phyloP scores from a whole-genome alignment of 2,113 vertebrate species.

The Cebidichthys violaceus region DNA sequence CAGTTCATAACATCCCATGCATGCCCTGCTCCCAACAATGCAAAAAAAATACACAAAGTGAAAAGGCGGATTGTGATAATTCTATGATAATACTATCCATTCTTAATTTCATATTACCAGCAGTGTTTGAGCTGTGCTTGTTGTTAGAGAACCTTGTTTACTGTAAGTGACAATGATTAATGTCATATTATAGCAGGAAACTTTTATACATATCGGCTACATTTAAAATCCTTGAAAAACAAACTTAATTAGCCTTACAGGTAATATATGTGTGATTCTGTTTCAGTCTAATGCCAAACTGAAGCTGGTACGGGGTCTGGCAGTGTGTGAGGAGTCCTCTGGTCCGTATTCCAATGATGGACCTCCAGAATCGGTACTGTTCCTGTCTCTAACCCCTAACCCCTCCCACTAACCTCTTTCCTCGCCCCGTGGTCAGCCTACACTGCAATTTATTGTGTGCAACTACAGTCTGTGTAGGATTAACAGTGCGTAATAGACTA shows the following conservation, averaged over 20 bases:
- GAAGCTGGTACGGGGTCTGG: constrained; percentile 96
- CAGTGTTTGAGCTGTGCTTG: neutral
- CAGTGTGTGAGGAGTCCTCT: constrained; percentile 97
- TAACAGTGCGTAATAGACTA: neutral
- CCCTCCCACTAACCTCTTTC: constrained; percentile 13
- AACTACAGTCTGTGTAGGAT: neutral
- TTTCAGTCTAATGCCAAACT: constrained; percentile 96
- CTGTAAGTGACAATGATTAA: neutral
- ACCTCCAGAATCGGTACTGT: constrained; percentile 86
- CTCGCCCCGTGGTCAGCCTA: neutral
- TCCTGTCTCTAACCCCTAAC: constrained; percentile 26
- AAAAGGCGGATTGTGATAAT: neutral
- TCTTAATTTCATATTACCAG: neutral
- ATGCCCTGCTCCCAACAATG: neutral
- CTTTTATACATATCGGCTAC: neutral
- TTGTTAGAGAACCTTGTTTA: neutral
- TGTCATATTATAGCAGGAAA: neutral
- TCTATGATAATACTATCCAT: too few relatives aligned
- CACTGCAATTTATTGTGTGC: neutral
- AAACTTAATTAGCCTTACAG: neutral
- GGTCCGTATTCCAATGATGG: constrained; percentile 90
- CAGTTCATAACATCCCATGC: neutral
- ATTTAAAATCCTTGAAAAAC: neutral
- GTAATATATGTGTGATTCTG: constrained; percentile 45
- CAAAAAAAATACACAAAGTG: too few relatives aligned